Percentiles rank a stretch among this genome's conserved stretches.
Conservation (phyloP, 1,140 invertebrate genomes). For the Chironomus striatipennis region DNA sequence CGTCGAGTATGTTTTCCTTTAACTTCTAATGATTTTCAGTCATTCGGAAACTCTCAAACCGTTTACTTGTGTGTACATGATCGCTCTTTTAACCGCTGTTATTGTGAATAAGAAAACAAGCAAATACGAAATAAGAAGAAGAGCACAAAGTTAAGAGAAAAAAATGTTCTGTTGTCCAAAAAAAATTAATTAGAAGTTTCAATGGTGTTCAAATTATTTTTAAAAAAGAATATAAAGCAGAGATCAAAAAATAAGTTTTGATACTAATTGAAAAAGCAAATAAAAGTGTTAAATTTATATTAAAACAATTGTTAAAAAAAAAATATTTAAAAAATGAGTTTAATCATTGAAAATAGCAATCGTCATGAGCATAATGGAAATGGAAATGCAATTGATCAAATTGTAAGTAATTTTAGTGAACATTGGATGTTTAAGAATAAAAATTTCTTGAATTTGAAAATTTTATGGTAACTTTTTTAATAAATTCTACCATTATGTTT, state of each 20-base stretch:
- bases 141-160: not conserved
- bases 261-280: not conserved
- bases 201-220: conserved; percentile 1
- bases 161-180: not conserved
- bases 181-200: not conserved
- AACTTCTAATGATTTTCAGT: not conserved
- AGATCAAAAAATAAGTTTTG: not conserved
- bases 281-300: not conserved
- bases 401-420: conserved; percentile 15
- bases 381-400: conserved; percentile 18
- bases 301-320: not conserved
- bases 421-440: no score
- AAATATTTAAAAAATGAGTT: not conserved
- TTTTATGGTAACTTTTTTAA: no score
- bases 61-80: not conserved
- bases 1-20: not conserved
- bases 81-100: not conserved
- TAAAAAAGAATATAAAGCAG: not conserved
- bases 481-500: no score
- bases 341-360: conserved; percentile 12
- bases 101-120: not conserved
- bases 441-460: no score
- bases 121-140: not conserved
- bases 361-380: conserved; percentile 20
- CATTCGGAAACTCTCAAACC: not conserved